Evolutionary conservation across 2,888 invertebrate species (phyloP).

Genomic region (Pandemis heparana): DNA sequence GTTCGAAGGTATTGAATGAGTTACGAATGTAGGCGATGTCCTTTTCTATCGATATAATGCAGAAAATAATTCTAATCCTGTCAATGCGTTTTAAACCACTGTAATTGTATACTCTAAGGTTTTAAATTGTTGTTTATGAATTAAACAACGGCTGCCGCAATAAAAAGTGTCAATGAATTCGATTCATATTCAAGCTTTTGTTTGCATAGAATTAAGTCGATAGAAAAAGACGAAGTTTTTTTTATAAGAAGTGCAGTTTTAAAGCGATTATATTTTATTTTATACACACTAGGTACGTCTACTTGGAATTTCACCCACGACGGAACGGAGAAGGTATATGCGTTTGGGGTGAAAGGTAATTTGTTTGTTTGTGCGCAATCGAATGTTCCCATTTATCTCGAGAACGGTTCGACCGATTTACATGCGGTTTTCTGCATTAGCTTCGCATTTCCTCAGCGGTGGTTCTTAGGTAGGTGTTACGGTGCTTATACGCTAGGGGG

Average conservation of each 20-base stretch:
- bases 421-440: too few species aligned
- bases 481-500: too few species aligned
- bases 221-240: not conserved
- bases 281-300: not conserved
- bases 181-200: not conserved
- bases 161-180: not conserved
- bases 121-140: not conserved
- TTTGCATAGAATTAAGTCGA: not conserved
- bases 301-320: too few species aligned
- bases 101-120: too few species aligned
- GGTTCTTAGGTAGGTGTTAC: too few species aligned
- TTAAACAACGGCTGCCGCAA: not conserved
- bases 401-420: too few species aligned
- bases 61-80: not conserved
- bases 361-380: too few species aligned
- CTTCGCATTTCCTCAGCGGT: too few species aligned
- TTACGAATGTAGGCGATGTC: conserved; percentile 24
- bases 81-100: too few species aligned
- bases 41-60: conserved; percentile 10
- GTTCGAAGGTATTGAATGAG: conserved; percentile 35
- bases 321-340: too few species aligned
- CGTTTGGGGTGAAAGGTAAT: too few species aligned
- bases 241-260: conserved; percentile 2
- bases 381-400: too few species aligned
- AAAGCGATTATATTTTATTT: not conserved